Percentiles rank a stretch among this genome's conserved stretches.
Conservation (phyloP, 2,888 invertebrate genomes). For the Ophioninae sp. region DNA sequence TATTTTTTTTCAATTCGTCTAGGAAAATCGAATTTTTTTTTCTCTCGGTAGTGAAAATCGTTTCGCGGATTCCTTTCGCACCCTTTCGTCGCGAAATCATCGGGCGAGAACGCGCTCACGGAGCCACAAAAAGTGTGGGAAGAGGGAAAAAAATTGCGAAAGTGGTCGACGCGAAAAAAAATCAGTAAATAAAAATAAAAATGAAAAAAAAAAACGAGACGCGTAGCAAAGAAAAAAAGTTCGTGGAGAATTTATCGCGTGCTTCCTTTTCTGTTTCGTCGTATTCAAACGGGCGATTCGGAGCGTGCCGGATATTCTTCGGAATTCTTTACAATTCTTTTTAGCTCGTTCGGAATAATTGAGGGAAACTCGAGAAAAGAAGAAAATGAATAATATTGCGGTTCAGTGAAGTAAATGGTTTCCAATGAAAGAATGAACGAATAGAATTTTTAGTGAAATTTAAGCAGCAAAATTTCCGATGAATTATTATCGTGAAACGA, state of each 20-base stretch:
- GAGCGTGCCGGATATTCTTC: not conserved
- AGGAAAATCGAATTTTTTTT: slow-evolving; percentile 56
- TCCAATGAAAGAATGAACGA: not conserved
- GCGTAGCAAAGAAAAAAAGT: not conserved
- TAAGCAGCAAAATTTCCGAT: too few relatives aligned
- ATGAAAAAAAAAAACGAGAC: too few relatives aligned
- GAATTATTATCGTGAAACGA: too few relatives aligned
- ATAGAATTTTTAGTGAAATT: not conserved
- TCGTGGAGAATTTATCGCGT: not conserved
- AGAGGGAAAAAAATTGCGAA: slow-evolving; percentile 3
- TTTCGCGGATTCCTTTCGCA: slow-evolving; percentile 28
- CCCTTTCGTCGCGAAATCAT: too few relatives aligned
- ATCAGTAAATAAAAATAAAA: too few relatives aligned
- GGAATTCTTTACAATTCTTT: not conserved
- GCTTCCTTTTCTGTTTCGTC: not conserved
- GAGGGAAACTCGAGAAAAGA: not conserved
- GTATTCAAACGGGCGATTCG: not conserved
- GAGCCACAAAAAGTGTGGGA: not conserved
- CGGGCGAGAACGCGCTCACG: not conserved
- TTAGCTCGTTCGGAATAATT: not conserved
- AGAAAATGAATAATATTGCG: not conserved
- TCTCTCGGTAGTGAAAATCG: slow-evolving; percentile 40
- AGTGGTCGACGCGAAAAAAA: slow-evolving; percentile 9
- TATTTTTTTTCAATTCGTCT: slow-evolving; percentile 39
- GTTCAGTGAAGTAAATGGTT: not conserved